Base-by-base conservation (phyloP, 53 echinoderm and acorn worm genomes). In the Crossaster papposus region DNA sequence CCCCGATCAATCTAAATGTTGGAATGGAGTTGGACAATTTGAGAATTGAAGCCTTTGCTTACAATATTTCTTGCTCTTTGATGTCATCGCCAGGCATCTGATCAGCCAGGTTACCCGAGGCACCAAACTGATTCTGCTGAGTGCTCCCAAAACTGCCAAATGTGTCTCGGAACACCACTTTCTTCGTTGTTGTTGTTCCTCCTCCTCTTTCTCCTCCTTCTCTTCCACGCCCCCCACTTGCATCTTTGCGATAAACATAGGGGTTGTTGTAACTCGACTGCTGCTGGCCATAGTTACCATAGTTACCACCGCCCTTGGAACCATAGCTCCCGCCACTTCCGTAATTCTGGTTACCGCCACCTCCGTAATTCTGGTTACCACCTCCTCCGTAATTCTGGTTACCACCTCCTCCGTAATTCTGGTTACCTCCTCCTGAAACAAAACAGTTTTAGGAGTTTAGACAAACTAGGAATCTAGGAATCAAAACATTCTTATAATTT, bases 51-150 rank as follows among this genome's bases (percentile, higher is more conserved):
- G 14, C 14, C 2, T 54, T 71, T 54, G 51, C 95, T 95, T 79
- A 95, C 95, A 95, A 53, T 0, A 95, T 79, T 11, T 95, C 95
- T 33, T 88, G 88, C 18, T 82, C 54, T 26, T 79, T 78, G 10
- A 83, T 20, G 54, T 88, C 74, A 32, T 83, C 80, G 12, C 63
- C 36, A 7, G 33, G 14, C 28, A n/a, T 33, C 53, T 81, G 54
- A 23, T 80, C 74, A 23, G 28, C 77, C 9, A 54, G 34, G 24
- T 54, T 33, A 63, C 63, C 17, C 53, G 92, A 76, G 30, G 78
- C 92, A 20, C 77, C 33, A 35, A 90, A 94, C 4, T 82, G 77
- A 36, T 94, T 94, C 64, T 89, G n/a, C n/a, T n/a, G 88, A 36
- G 23, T 89, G 36, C 52, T 36, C 17, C 55, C 90, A 52, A 90